Evolutionary conservation across 1,140 invertebrate species (phyloP), one percentile per base, ranked within the genome.

Genomic region (Dinoponera quadriceps): DNA sequence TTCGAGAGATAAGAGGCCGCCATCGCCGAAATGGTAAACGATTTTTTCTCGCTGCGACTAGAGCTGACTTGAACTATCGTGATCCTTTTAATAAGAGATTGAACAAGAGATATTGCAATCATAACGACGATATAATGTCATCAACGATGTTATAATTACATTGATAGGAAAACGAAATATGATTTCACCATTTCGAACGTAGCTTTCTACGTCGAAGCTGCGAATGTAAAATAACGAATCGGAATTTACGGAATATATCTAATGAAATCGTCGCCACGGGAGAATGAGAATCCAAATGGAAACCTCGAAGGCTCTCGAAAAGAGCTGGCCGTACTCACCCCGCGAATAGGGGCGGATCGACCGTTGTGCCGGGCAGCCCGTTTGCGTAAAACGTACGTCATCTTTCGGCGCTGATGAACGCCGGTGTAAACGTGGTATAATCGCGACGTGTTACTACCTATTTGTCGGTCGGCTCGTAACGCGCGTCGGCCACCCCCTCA

Each of bases 401-500:
- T 88, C 85, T 87, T 87, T 87, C 82, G 77, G 62, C 86, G 29
- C 57, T 57, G 85, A 82, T 77, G 74, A 83, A 87, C 86, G 86
- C 65, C 84, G 85, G 83, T 86, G 88, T 84, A 90, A 91, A 88
- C 89, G 82, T 66, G 84, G 87, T 91, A 93, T 93, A 93, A 93
- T 93, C 90, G 87, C 89, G 89, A 92, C 83, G 87, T 86, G 91
- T 93, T 92, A 93, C 90, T 92, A 92, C 91, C 93, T 93, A 94
- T 94, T 94, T 93, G 93, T 92, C 92, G 90, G 84, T 68, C 73
- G 80, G 80, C 59, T 83, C 85, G 84, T 86, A 85, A 81, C 72
- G 25, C 65, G 69, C 44, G 55, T 48, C 29, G 69, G 77, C 33
- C 55, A 38, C 49, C 75, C 65, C 55, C 16, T 20, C 29, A 16